These are phyloP conservation scores for Melieria omissa DNA, from an alignment of 2,888 invertebrate genomes.

Conservation along the genomic window DNA sequence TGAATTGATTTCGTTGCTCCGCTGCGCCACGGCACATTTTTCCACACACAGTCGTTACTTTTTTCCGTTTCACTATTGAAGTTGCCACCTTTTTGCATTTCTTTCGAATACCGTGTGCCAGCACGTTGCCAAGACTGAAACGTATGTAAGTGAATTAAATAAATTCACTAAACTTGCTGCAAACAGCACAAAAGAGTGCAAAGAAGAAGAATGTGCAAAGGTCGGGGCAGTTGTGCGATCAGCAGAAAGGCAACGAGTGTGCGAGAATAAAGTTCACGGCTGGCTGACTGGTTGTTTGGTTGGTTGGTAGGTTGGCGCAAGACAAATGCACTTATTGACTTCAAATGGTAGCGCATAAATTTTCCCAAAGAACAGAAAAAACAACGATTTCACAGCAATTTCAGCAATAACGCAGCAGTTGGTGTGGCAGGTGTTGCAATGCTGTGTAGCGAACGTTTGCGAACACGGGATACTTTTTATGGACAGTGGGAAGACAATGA, in stretches of 20 bases:
- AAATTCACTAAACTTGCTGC: conserved; percentile 1
- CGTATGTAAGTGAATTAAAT: conserved; percentile 18
- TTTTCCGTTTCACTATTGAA: conserved; percentile 1
- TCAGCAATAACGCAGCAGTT: neutral
- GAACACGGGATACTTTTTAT: neutral
- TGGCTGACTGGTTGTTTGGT: neutral
- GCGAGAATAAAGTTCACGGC: neutral
- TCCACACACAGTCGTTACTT: neutral
- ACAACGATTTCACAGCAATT: neutral
- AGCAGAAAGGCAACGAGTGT: neutral
- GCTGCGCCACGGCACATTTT: neutral
- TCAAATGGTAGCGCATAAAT: conserved; percentile 55
- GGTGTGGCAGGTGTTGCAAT: neutral
- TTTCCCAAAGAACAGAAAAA: conserved; percentile 23
- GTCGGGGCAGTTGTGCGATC: neutral
- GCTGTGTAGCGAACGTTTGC: neutral
- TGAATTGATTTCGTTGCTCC: conserved; percentile 14
- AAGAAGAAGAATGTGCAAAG: neutral
- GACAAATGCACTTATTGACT: conserved; percentile 60
- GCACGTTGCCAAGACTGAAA: too few relatives aligned
- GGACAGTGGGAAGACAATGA: too few relatives aligned
- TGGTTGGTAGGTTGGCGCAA: conserved; percentile 38
- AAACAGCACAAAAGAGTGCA: neutral
- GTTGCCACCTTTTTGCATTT: neutral
- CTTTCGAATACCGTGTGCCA: too few relatives aligned